A percentile compares a stretch with the other conserved stretches of the same genome.
Evolutionary conservation across 2,888 invertebrate genomes (phyloP).

Genomic region (Cerceris ruficornis): DNA sequence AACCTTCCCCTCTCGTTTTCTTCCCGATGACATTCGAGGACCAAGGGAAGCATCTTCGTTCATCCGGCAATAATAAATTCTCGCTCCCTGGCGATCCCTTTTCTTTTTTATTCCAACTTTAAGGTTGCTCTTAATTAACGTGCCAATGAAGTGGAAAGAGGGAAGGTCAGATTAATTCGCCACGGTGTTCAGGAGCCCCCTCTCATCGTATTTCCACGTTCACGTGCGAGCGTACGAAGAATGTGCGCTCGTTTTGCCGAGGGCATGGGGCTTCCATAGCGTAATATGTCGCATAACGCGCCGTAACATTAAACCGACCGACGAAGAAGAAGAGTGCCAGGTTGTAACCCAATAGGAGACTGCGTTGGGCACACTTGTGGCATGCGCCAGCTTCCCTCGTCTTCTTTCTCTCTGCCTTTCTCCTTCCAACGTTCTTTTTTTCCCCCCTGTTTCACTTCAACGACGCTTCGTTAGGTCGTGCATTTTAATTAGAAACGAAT

Average conservation of each 20-base stretch:
- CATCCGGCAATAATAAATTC: too few species aligned
- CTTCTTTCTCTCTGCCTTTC: conserved; percentile 32
- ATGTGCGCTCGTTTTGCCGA: conserved; percentile 63
- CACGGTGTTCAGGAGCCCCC: conserved; percentile 15
- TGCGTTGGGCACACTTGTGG: conserved; percentile 78
- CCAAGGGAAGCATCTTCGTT: too few species aligned
- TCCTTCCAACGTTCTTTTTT: neutral
- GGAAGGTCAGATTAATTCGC: conserved; percentile 64
- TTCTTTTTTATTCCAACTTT: conserved; percentile 31
- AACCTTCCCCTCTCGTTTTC: too few species aligned
- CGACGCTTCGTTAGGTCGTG: conserved; percentile 32
- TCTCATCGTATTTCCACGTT: conserved; percentile 61
- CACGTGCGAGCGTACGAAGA: conserved; percentile 58
- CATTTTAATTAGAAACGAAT: conserved; percentile 51
- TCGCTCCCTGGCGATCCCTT: neutral
- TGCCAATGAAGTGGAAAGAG: conserved; percentile 50
- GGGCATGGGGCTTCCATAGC: conserved; percentile 67
- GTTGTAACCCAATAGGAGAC: conserved; percentile 77
- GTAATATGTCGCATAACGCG: conserved; percentile 63
- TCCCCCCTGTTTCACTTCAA: conserved; percentile 16
- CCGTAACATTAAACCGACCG: conserved; percentile 72
- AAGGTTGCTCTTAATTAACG: conserved; percentile 60
- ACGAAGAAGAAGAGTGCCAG: conserved; percentile 59
- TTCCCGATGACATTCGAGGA: too few species aligned
- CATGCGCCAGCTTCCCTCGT: conserved; percentile 72